These are phyloP conservation scores for Dolomedes plantarius DNA, from an alignment of 2,888 invertebrate genomes.

Conservation along the genomic window DNA sequence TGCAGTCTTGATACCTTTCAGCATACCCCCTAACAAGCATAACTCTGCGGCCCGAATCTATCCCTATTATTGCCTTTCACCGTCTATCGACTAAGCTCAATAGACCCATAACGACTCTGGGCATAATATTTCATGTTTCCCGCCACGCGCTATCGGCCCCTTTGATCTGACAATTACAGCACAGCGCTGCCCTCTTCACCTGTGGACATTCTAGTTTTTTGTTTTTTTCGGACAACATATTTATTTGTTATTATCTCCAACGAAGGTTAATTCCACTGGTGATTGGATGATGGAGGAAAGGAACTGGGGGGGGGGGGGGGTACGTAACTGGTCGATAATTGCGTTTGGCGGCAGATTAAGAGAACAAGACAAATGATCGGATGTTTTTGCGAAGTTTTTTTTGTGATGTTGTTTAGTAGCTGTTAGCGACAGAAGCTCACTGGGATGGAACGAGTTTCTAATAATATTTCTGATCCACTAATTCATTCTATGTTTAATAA, in stretches of 20 bases:
- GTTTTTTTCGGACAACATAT: constrained; percentile 4
- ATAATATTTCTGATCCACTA: neutral
- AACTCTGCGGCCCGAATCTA: neutral
- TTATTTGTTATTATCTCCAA: constrained; percentile 21
- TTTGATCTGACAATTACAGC: constrained; percentile 37
- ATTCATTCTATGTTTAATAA: neutral
- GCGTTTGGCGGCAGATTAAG: constrained; percentile 29
- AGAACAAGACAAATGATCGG: constrained; percentile 11
- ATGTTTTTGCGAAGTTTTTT: neutral
- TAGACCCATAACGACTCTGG: constrained; percentile 13
- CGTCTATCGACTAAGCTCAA: neutral
- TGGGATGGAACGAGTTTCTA: neutral
- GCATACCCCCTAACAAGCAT: no score
- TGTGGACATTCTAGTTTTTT: constrained; percentile 2
- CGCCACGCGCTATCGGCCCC: constrained; percentile 21
- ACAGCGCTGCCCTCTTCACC: constrained; percentile 21
- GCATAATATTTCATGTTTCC: constrained; percentile 24
- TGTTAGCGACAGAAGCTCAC: constrained; percentile 10
- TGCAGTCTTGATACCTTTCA: no score
- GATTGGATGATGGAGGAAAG: constrained; percentile 1
- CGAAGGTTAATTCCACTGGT: constrained; percentile 11
- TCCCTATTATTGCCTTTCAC: neutral
- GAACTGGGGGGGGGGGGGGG: neutral
- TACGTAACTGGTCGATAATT: constrained; percentile 19
- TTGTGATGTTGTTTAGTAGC: neutral